phyloP scores from a whole-genome alignment of 2,797 vertebrate genomes.

The Aphelocoma californica region DNA sequence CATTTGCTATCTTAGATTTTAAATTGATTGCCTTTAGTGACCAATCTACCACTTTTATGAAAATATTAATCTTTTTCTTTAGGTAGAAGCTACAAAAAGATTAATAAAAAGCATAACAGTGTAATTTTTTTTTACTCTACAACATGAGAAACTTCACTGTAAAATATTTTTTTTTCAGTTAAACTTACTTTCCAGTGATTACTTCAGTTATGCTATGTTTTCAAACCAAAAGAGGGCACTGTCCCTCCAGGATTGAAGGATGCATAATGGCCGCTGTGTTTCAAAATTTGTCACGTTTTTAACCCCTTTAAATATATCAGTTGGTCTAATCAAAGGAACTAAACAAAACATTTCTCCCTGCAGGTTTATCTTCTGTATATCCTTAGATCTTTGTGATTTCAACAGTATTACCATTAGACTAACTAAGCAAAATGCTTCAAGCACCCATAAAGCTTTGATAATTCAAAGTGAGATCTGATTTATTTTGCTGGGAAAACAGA shows the following conservation, averaged over 20 bases:
- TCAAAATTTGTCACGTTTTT: not conserved
- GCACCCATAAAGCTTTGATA: not conserved
- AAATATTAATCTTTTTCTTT: not conserved
- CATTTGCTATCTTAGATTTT: not conserved
- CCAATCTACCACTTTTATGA: not conserved
- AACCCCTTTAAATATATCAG: not conserved
- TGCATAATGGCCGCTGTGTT: not conserved
- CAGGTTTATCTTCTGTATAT: not conserved
- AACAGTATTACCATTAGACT: not conserved
- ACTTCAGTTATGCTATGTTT: not conserved
- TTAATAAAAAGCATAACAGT: not conserved
- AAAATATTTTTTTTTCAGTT: not conserved
- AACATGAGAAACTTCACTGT: not conserved
- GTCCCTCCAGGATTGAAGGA: not conserved
- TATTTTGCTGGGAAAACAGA: not conserved
- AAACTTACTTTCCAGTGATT: not conserved
- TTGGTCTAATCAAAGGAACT: not conserved
- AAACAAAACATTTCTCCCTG: not conserved
- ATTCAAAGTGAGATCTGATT: not conserved
- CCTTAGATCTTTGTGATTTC: not conserved
- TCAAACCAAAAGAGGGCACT: constrained; percentile 61
- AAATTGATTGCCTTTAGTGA: not conserved
- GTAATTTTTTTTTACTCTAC: not conserved
- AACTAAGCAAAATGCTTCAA: not conserved
- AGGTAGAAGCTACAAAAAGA: not conserved